These are phyloP conservation scores for Anolis apletophallus DNA, from an alignment of 2,797 vertebrate species.

Conservation along the genomic window DNA sequence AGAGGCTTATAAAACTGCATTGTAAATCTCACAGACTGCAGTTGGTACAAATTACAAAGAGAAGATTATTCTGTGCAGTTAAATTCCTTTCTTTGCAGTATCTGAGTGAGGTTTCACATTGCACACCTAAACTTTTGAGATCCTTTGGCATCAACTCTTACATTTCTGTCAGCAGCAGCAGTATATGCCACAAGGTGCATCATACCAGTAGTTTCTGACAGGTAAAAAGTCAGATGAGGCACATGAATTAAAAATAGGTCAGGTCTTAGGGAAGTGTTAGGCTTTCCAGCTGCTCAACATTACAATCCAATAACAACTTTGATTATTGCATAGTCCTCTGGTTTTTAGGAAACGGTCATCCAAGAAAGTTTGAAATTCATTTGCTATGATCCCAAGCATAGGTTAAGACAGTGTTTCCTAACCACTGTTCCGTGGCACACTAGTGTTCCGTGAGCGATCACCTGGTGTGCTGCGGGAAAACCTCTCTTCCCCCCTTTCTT, in stretches of 20 bases:
- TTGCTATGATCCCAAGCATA: not conserved
- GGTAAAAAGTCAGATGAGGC: not conserved
- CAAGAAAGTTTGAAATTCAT: not conserved
- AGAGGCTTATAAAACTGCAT: not conserved
- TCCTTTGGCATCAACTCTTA: not conserved
- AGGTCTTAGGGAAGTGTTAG: not conserved
- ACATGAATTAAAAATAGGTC: not conserved
- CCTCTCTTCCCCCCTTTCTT: no score
- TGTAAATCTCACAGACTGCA: not conserved
- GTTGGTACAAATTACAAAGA: no score
- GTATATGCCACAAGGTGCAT: no score
- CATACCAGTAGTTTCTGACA: not conserved
- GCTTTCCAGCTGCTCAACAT: not conserved
- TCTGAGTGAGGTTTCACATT: not conserved
- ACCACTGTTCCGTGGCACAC: no score
- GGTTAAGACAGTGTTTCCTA: no score
- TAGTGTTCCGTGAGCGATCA: no score
- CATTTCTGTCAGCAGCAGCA: no score
- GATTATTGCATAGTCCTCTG: not conserved
- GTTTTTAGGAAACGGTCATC: not conserved
- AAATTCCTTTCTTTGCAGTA: not conserved
- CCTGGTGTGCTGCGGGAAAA: no score
- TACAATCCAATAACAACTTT: not conserved
- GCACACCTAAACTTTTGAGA: no score
- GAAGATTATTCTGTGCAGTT: not conserved